Evolutionary conservation across 2,113 vertebrate species (phyloP), one percentile per base, ranked within the genome.

Genomic region (Porphyrio hochstetteri): DNA sequence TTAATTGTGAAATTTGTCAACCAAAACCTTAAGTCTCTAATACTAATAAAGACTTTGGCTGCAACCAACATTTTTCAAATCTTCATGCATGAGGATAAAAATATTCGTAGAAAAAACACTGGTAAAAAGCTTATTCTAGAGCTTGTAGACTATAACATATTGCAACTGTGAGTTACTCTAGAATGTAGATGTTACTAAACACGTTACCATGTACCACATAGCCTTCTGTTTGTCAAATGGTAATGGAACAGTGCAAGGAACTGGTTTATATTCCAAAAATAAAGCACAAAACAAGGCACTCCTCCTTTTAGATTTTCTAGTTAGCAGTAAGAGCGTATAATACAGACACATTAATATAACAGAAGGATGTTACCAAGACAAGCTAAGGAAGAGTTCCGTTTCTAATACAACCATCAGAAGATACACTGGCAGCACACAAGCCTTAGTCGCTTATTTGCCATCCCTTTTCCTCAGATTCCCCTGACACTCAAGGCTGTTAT

Each of bases 351-450:
- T 27, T 69, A 53, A 68, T n/a, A 70, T 64, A 79, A 12, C 21
- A 46, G 16, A 35, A 48, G 9, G 8, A 48, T 1, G 6, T 33
- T 50, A 44, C 1, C 0, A 1, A 81, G 44, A 67, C 7, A 78
- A 9, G 19, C n/a, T 65, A 65, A 63, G 19, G 35, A 24, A 31
- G 0, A 4, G 7, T 25, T 84, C 42, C 1, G 0, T 13, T 56
- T 33, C 28, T 55, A 53, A 31, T 9, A 36, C 23, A 46, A 35
- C 16, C 23, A 48, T 21, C 68, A 69, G 70, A 38, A 76, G 17
- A 71, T 11, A 28, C 33, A 27, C 0, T 3, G n/a, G 29, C 38
- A 89, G n/a, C 44, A 50, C 36, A 40, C 0, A 2, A 91, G 19
- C 38, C 52, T 63, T 44, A 55, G 55, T 44, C 64, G 36, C 21